Evolutionary conservation across 2,888 invertebrate genomes (phyloP).

Genomic region (Ochropacha duplaris): DNA sequence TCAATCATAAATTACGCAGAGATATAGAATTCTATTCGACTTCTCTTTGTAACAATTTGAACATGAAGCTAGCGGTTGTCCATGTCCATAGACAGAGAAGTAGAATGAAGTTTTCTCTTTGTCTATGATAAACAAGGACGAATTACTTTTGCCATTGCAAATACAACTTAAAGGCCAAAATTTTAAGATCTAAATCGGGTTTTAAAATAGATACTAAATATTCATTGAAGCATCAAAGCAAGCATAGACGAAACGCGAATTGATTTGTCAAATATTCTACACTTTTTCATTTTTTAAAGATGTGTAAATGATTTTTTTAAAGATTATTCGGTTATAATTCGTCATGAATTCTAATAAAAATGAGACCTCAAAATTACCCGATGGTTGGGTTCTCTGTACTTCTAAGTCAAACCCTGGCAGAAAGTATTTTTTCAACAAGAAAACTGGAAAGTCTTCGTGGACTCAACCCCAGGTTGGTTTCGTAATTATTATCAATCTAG

Average conservation of each 20-base stretch:
- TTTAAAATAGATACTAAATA: background rate
- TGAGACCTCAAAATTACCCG: conserved; percentile 67
- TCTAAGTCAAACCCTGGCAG: conserved; percentile 73
- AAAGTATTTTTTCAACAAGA: conserved; percentile 75
- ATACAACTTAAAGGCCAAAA: background rate
- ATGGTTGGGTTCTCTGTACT: conserved; percentile 71
- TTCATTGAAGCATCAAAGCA: background rate
- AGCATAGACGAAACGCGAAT: conserved; percentile 38
- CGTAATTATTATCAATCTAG: conserved; percentile 32
- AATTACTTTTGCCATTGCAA: background rate
- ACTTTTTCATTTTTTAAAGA: conserved; percentile 32
- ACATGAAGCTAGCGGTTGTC: background rate
- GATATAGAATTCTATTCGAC: background rate
- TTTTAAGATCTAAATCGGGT: background rate
- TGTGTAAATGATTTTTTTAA: conserved; percentile 38
- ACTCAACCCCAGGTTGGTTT: conserved; percentile 71
- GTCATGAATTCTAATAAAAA: conserved; percentile 66
- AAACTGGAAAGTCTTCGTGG: conserved; percentile 77
- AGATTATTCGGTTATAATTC: conserved; percentile 34
- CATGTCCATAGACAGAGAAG: background rate
- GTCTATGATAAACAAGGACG: background rate
- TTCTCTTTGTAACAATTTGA: background rate
- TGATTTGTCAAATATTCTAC: conserved; percentile 46
- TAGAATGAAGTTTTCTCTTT: background rate
- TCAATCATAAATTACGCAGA: too few relatives aligned